Conservation (phyloP, 2,113 vertebrate genomes). For the Rallus limicola region DNA sequence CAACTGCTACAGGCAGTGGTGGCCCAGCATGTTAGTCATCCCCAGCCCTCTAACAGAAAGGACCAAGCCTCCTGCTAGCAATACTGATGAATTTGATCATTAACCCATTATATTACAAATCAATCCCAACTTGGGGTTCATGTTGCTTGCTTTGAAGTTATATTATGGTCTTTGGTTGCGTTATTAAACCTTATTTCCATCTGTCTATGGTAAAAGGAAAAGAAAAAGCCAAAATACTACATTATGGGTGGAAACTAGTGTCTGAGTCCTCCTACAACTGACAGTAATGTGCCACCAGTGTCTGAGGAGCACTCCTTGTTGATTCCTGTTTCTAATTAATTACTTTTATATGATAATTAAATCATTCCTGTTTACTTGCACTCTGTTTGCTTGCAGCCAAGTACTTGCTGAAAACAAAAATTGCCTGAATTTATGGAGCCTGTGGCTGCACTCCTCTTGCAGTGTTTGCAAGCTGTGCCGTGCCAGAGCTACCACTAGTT, state of each 20-base stretch:
- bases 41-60: background rate
- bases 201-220: background rate
- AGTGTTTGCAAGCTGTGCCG: fast-evolving
- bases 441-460: background rate
- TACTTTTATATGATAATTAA: slow-evolving; percentile 32
- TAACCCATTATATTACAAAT: background rate
- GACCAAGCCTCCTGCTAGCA: background rate
- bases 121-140: background rate
- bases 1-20: background rate
- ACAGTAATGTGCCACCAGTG: background rate
- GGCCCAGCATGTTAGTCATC: fast-evolving
- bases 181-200: background rate
- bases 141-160: background rate
- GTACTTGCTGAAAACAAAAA: slow-evolving; percentile 24
- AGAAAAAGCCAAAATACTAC: background rate
- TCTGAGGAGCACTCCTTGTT: background rate
- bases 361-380: slow-evolving; percentile 14
- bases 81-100: background rate
- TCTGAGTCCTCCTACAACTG: background rate
- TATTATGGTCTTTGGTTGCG: background rate
- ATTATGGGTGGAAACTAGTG: background rate
- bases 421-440: background rate
- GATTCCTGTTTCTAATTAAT: slow-evolving; percentile 19
- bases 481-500: background rate
- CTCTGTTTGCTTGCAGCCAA: background rate